Evolutionary conservation across 2,113 vertebrate species (phyloP), one percentile per base, ranked within the genome.

Genomic region (Nothocercus nigrocapillus): DNA sequence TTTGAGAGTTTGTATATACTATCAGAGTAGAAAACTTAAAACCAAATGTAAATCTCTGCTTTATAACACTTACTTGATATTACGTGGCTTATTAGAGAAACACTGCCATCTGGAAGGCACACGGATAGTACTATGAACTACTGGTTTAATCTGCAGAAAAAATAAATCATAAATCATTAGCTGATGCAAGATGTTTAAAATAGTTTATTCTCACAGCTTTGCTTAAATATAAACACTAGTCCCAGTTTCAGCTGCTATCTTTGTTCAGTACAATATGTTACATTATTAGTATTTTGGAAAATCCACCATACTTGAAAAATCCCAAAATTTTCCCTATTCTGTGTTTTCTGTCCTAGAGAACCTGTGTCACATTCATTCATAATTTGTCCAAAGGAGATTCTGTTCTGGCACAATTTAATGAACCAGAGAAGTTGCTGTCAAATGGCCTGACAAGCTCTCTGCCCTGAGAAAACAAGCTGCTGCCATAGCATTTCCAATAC

Each of bases 21-120:
- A 1, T 69, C 68, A 38, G 13, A 82, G 32, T 4, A 89, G 44
- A 87, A 83, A 82, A 75, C 21, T 49, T 54, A 88, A 85, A 38
- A 56, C 6, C 40, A 36, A 28, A 25, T 32, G 58, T 64, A 69
- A 13, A 42, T 3, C 6, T 12, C 36, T 36, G 22, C 45, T 54
- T 38, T 21, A 42, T 17, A 30, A 70, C 40, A 97, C 97, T 98
- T 95, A 98, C 98, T 98, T 97, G 88, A 98, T 98, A 25, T 93
- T 97, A 75, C 92, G 76, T 63, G 97, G 93, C n/a, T 98, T 97
- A 56, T 98, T 98, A 32, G 64, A 92, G 36, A 89, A 86, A 62
- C 89, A 97, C 47, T 96, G 96, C 98, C 98, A 99, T 96, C 96
- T 98, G 96, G 98, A 98, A 94, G 97, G 96, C 89, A 97, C 98